Conservation (phyloP, 2,113 vertebrate genomes). For the Myotis lucifugus region DNA sequence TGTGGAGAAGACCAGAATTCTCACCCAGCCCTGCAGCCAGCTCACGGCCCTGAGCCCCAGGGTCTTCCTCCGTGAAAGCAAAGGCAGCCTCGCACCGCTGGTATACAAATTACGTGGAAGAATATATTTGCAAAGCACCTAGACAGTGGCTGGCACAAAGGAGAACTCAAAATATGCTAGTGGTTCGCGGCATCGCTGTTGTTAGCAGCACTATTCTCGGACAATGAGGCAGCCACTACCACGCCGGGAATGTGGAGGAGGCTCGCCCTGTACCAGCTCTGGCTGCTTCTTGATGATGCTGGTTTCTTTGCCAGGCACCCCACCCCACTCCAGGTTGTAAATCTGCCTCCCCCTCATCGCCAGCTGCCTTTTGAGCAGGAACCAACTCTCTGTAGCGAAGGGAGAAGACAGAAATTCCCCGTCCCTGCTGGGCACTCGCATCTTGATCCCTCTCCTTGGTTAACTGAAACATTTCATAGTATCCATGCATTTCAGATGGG, state of each 20-base stretch:
- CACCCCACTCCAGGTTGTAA: slow-evolving; percentile 39
- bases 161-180: rapidly evolving
- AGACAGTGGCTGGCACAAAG: background rate
- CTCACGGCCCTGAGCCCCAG: background rate
- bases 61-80: background rate
- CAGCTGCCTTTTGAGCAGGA: slow-evolving; percentile 67
- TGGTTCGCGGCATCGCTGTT: background rate
- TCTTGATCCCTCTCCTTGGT: slow-evolving; percentile 45
- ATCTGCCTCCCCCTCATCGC: slow-evolving; percentile 56
- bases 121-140: background rate
- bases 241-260: background rate
- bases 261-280: background rate
- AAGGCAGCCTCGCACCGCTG: background rate
- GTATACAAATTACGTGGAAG: no score
- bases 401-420: slow-evolving; percentile 37
- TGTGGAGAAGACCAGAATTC: background rate
- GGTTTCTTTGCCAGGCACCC: slow-evolving; percentile 42
- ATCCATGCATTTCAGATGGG: slow-evolving; percentile 60
- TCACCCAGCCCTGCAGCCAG: no score
- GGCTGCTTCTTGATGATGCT: background rate
- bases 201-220: background rate
- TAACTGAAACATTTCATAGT: slow-evolving; percentile 64
- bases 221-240: background rate
- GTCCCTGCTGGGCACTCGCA: slow-evolving; percentile 24
- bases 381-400: slow-evolving; percentile 65